Evolutionary conservation across 2,888 invertebrate genomes (phyloP).

Genomic region (Ferdinandea cuprea): DNA sequence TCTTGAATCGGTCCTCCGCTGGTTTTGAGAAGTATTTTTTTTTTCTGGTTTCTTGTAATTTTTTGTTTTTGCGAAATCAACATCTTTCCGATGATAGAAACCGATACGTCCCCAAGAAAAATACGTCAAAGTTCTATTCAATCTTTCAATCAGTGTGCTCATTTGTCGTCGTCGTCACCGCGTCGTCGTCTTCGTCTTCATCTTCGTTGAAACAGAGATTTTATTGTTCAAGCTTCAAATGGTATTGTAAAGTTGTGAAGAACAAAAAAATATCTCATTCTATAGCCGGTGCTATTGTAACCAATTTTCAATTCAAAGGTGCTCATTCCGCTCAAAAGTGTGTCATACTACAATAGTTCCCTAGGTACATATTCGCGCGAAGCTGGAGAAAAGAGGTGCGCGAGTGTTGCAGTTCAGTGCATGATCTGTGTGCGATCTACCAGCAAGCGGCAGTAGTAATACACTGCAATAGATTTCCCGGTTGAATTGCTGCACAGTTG

Average conservation of each 20-base stretch:
- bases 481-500: constrained; percentile 41
- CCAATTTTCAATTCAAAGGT: constrained; percentile 63
- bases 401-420: constrained; percentile 55
- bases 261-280: constrained; percentile 49
- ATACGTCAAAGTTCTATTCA: constrained; percentile 50
- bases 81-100: constrained; percentile 25
- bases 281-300: constrained; percentile 44
- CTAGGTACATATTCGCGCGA: constrained; percentile 19
- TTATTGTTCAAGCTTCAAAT: constrained; percentile 41
- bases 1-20: constrained; percentile 38
- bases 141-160: constrained; percentile 62
- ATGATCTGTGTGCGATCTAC: constrained; percentile 59
- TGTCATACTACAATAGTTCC: constrained; percentile 54
- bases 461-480: constrained; percentile 39
- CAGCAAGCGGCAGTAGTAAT: not conserved
- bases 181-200: constrained; percentile 21
- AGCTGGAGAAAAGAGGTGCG: constrained; percentile 57
- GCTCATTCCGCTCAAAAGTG: constrained; percentile 59
- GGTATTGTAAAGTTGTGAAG: constrained; percentile 47
- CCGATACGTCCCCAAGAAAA: constrained; percentile 46
- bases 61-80: constrained; percentile 56
- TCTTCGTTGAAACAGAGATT: constrained; percentile 17
- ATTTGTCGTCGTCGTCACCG: constrained; percentile 43
- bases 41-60: constrained; percentile 30
- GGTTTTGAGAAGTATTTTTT: constrained; percentile 14